Evolutionary conservation across 2,888 invertebrate species (phyloP), one percentile per base, ranked within the genome.

Genomic region (Conus canariensis): DNA sequence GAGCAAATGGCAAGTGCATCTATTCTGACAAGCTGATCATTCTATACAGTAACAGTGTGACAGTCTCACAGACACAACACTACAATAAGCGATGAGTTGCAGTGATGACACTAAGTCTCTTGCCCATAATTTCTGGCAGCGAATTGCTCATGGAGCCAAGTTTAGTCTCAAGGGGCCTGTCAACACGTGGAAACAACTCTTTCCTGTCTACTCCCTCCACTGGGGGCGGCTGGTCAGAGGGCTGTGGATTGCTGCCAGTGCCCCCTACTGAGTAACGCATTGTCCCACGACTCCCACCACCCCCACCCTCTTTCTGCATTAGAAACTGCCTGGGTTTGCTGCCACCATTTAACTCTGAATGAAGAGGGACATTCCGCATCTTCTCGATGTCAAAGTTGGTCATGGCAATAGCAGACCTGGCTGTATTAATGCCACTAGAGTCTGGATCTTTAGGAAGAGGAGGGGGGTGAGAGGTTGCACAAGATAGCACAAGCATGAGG

Each of bases 121-220:
- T 94, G n/a, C 94, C 94, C 58, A 94, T 90, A 58, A 94, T 94
- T 91, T 93, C 94, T 16, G 94, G 94, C 45, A 94, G 88, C 70
- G 94, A 58, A 25, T 91, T 91, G 6, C 92, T 90, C 45, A 92
- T 87, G n/a, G 90, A 64, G 12, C 70, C 45, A 45, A 88, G n/a
- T 14, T 64, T 67, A 67, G 14, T 74, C 12, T 74, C 74, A 5
- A 67, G 25, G 19, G 30, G 10, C n/a, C 77, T 74, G 58, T 77
- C 85, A 12, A 60, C 45, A 19, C 19, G n/a, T 8, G 45, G 58
- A 6, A 70, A 25, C 56, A 45, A 12, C 19, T 85, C 58, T 59
- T 58, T 58, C 25, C 60, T 58, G 74, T 45, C 58, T 5, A 60
- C 19, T 14, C 59, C 70, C 60, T 77, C 58, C 64, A 30, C 56